Base-by-base conservation (phyloP, 2,888 invertebrate genomes). In the Sphaerophoria taeniata region DNA sequence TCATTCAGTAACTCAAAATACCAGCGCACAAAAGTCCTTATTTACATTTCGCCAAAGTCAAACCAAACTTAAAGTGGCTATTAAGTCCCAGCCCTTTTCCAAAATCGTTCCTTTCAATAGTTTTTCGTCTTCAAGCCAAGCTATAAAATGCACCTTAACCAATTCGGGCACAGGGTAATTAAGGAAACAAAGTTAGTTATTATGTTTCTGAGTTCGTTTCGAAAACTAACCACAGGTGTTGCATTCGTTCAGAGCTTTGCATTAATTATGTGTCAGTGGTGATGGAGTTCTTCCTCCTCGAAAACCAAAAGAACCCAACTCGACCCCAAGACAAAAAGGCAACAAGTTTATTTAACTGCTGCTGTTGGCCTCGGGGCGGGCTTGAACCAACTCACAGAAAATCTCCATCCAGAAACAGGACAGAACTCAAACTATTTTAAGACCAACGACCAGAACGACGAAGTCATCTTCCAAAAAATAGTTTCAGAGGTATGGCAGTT, bases 211-310 rank as follows among this genome's bases (percentile, higher is more conserved):
- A 89, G 91, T 91, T 92, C 91, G 89, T 90, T 90, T 90, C 87
- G 75, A 90, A 55, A 90, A 91, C 90, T 89, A 91, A 91, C 91
- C 91, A 88, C 92, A 92, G 92, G 92, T 92, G 92, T 92, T 92
- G 92, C 92, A 92, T 90, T 90, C 90, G 90, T 91, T 91, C 89
- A 89, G 88, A 91, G 91, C 91, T 91, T 92, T 92, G 92, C 92
- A 92, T 92, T 92, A 92, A 92, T 92, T 92, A 92, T 92, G 90
- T 72, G 74, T 61, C 60, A 65, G 43, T 58, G 24, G 53, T 6
- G 65, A 39, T 34, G 47, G 14, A 63, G 53, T 36, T 45, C 12
- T 74, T 53, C 11, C n/a, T 16, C 6, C 53, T 14, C 24, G 2
- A 12, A 31, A 3, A 33, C 31, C 11, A 11, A 36, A 47, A 9